Percentiles rank a stretch among this genome's conserved stretches.
Conservation (phyloP, 1,140 invertebrate genomes). For the Vollenhovia emeryi region DNA sequence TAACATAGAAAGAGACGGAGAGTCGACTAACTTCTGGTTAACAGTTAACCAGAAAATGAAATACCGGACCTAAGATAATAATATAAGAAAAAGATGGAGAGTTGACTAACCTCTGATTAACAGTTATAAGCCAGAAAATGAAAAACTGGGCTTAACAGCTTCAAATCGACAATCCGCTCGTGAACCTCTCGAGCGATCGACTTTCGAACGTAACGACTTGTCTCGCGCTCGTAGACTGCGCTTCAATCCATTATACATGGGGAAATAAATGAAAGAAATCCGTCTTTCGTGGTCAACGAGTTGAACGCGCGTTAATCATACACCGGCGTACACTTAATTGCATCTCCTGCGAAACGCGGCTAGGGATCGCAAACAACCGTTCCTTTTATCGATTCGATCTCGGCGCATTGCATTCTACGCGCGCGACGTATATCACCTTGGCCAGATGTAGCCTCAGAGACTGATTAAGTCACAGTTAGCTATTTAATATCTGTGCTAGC, state of each 20-base stretch:
- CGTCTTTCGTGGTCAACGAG: neutral
- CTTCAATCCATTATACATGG: neutral
- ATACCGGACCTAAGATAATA: no score
- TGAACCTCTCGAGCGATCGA: neutral
- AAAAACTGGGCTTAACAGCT: neutral
- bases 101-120: no score
- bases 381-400: conserved; percentile 1
- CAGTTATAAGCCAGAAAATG: no score
- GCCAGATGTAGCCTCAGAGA: conserved; percentile 51
- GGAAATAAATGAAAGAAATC: neutral
- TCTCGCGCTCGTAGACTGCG: neutral
- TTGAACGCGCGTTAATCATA: neutral
- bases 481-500: conserved; percentile 67
- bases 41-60: no score
- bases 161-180: neutral
- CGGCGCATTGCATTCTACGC: conserved; percentile 32
- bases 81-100: no score
- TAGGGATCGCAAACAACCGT: conserved; percentile 13
- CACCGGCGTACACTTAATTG: neutral
- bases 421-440: conserved; percentile 44
- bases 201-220: neutral
- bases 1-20: no score
- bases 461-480: conserved; percentile 63
- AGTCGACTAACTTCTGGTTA: no score
- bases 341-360: neutral